Conservation (phyloP, 2,797 vertebrate species). For the Crotalus adamanteus region DNA sequence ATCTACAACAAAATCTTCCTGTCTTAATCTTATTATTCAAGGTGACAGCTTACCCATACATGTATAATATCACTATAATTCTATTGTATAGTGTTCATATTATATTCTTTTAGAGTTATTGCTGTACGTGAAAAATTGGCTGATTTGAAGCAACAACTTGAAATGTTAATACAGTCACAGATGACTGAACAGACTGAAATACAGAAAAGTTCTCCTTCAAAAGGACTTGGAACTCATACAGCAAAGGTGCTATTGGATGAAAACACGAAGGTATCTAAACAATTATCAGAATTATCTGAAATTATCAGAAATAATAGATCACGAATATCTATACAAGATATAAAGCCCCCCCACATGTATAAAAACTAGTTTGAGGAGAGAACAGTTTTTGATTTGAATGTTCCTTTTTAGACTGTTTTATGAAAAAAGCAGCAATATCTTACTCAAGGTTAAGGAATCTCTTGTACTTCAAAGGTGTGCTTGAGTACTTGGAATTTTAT, state of each 20-base stretch:
- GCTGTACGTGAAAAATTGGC: constrained; percentile 67
- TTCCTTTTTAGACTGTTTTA: not conserved
- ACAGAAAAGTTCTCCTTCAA: constrained; percentile 12
- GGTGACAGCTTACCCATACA: not conserved
- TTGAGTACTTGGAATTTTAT: not conserved
- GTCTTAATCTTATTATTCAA: constrained; percentile 8
- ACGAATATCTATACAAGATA: not conserved
- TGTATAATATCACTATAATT: not conserved
- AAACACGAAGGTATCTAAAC: constrained; percentile 67
- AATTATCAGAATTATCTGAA: not conserved
- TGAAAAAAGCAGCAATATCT: not conserved
- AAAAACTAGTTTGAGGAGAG: not conserved
- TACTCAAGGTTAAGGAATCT: not conserved
- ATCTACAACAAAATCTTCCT: constrained; percentile 6
- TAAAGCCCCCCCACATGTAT: not conserved
- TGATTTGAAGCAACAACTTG: constrained; percentile 67
- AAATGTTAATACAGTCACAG: constrained; percentile 58
- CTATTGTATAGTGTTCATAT: constrained; percentile 16
- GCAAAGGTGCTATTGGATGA: constrained; percentile 52
- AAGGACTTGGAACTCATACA: constrained; percentile 9
- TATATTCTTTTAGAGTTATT: constrained; percentile 68
- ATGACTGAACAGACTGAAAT: constrained; percentile 38
- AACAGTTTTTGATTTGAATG: not conserved
- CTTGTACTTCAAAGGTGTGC: not conserved
- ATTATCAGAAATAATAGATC: not conserved